These are phyloP conservation scores for Bostrychus sinensis DNA, from an alignment of 2,113 vertebrate genomes.

Conservation along the genomic window DNA sequence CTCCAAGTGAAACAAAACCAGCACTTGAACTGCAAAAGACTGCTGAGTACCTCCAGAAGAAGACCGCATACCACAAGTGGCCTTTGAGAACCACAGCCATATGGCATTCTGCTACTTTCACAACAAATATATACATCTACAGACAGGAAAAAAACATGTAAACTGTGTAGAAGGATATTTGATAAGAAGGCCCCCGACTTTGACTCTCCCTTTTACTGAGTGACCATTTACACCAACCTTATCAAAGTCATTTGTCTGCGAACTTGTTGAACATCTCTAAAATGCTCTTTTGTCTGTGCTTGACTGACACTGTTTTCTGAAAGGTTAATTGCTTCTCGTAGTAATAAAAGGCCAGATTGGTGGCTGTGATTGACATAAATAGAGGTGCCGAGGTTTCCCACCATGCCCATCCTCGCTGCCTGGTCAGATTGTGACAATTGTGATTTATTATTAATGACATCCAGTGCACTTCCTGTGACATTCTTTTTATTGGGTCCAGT, in stretches of 20 bases:
- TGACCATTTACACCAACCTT: constrained; percentile 66
- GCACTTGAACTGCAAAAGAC: no score
- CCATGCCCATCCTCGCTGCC: constrained; percentile 63
- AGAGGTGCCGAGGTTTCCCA: constrained; percentile 65
- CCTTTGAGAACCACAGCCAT: neutral
- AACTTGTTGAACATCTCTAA: constrained; percentile 76
- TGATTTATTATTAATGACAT: constrained; percentile 84
- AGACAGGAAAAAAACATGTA: neutral
- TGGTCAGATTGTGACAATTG: constrained; percentile 76
- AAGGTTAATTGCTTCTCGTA: constrained; percentile 79
- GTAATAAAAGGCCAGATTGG: constrained; percentile 76
- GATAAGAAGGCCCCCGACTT: constrained; percentile 46
- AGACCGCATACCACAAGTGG: no score
- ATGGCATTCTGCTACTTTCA: constrained; percentile 32
- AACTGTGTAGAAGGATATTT: constrained; percentile 21
- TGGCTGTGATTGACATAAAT: constrained; percentile 77
- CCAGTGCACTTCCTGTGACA: constrained; percentile 79
- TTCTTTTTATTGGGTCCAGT: constrained; percentile 79
- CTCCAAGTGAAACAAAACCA: no score
- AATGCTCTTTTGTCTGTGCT: constrained; percentile 73
- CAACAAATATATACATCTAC: constrained; percentile 18
- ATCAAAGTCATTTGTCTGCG: constrained; percentile 73
- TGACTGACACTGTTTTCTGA: constrained; percentile 76
- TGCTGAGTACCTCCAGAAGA: no score
- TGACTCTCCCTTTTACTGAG: constrained; percentile 50